phyloP scores from a whole-genome alignment of 2,888 invertebrate genomes.

The Siphonodentalium dalli region DNA sequence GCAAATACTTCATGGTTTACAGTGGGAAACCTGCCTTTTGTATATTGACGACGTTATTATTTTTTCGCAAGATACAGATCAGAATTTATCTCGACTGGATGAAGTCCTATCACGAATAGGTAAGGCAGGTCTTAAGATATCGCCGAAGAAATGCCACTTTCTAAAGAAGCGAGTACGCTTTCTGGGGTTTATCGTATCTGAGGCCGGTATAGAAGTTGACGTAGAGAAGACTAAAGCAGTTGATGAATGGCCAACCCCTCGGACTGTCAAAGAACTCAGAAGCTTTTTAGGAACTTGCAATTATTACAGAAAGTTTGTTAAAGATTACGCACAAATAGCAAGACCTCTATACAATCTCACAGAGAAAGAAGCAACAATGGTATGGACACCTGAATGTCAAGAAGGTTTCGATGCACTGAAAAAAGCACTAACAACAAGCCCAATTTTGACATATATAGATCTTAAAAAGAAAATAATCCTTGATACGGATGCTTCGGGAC shows the following conservation, averaged over 20 bases:
- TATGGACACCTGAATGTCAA: not conserved
- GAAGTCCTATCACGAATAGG: constrained; percentile 1
- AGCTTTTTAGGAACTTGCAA: constrained; percentile 1
- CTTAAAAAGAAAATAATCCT: not conserved
- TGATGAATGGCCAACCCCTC: constrained; percentile 7
- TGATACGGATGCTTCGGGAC: constrained; percentile 3
- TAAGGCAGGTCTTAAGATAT: constrained; percentile 8
- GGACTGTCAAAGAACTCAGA: constrained; percentile 7
- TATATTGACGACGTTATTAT: constrained; percentile 20
- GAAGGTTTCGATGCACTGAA: constrained; percentile 6
- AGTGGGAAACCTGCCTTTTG: constrained; percentile 3
- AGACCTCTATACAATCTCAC: not conserved
- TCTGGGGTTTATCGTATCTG: constrained; percentile 20
- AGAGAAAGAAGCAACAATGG: not conserved
- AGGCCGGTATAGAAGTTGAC: constrained; percentile 10
- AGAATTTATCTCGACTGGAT: constrained; percentile 2
- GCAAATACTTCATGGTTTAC: too few species aligned
- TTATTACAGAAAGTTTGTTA: not conserved
- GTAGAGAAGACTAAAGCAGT: constrained; percentile 6
- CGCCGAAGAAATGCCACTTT: constrained; percentile 15
- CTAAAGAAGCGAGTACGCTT: constrained; percentile 13
- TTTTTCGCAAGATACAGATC: constrained; percentile 11
- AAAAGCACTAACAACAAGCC: not conserved
- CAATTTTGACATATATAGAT: not conserved
- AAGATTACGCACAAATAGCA: not conserved